phyloP scores from a whole-genome alignment of 2,113 vertebrate genomes.

The Crypturellus undulatus region DNA sequence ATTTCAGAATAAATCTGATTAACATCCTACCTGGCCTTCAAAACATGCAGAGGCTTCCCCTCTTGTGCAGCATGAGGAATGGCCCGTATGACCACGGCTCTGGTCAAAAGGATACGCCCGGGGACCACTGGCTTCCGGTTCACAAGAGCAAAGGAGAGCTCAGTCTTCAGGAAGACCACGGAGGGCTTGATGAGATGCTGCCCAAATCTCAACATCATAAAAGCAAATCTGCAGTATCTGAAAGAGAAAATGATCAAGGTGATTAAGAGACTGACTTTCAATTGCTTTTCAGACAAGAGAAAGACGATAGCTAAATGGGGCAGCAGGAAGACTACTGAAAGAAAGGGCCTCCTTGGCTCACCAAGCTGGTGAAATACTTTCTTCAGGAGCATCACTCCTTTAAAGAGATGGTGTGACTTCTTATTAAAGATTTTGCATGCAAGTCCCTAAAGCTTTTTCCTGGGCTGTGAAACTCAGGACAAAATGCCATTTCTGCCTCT shows the following conservation, averaged over 20 bases:
- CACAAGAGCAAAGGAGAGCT: slow-evolving; percentile 89
- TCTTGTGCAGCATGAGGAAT: fast-evolving
- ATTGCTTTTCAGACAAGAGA: not conserved
- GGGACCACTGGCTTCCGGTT: slow-evolving; percentile 89
- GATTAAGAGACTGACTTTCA: not conserved
- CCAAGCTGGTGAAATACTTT: not conserved
- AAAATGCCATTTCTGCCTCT: not conserved
- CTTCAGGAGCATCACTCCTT: not conserved
- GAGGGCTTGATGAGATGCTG: slow-evolving; percentile 88
- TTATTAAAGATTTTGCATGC: not conserved
- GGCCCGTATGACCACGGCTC: not conserved
- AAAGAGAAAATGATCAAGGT: not conserved
- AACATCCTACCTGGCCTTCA: slow-evolving; percentile 74
- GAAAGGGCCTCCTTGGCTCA: not conserved
- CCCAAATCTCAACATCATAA: slow-evolving; percentile 84
- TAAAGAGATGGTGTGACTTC: not conserved
- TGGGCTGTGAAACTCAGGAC: not conserved
- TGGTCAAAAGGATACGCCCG: slow-evolving; percentile 87
- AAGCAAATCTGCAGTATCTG: not conserved
- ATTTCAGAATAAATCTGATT: slow-evolving; percentile 52
- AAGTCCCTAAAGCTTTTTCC: not conserved
- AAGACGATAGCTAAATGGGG: not conserved
- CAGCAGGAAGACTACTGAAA: not conserved
- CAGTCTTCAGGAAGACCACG: slow-evolving; percentile 84
- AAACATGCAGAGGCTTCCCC: fast-evolving